Evolutionary conservation across 1,140 invertebrate genomes (phyloP), one percentile per base, ranked within the genome.

Genomic region (Drosophila bipectinata): DNA sequence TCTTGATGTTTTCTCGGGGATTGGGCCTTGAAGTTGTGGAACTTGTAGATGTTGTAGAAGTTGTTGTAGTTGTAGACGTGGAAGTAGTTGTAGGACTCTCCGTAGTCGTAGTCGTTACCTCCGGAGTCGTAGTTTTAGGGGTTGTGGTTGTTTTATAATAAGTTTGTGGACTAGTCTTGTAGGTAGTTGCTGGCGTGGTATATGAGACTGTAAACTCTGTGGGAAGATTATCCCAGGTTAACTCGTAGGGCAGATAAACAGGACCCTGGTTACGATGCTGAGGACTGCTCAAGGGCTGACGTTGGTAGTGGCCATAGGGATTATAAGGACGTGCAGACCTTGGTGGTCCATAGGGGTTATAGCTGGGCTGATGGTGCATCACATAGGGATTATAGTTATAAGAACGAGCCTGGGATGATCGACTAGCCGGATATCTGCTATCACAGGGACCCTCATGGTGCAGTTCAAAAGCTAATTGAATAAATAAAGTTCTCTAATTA

Each of bases 191-290:
- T 62, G 12, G 28, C 26, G 28, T 49, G n/a, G 26, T 26, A 10
- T 32, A 51, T 26, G 44, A 12, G 2, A 58, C 5, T 6, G 44
- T 45, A 6, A n/a, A 39, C n/a, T 69, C 66, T 1, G 41, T 56
- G 41, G 66, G 66, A 12, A 69, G 51, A 10, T 69, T 69, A 3
- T 69, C 63, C 66, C 63, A 69, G 15, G 66, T 48, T 7, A 69
- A 47, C 18, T 69, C 41, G 24, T 69, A 69, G 4, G 66, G 66
- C 8, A 68, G 30, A 32, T 69, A 69, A 3, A 68, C 64, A 0
- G 39, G 49, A 1, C 34, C 63, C 26, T 69, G 26, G 18, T 68
- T 56, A 1, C 41, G n/a, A 1, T 64, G 66, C 24, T 21, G 34
- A 4, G 58, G 34, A 52, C 51, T 53, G 0, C 14, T 15, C 48